Base-by-base conservation (phyloP, 2,797 vertebrate species). In the Catostomus latipinnis region DNA sequence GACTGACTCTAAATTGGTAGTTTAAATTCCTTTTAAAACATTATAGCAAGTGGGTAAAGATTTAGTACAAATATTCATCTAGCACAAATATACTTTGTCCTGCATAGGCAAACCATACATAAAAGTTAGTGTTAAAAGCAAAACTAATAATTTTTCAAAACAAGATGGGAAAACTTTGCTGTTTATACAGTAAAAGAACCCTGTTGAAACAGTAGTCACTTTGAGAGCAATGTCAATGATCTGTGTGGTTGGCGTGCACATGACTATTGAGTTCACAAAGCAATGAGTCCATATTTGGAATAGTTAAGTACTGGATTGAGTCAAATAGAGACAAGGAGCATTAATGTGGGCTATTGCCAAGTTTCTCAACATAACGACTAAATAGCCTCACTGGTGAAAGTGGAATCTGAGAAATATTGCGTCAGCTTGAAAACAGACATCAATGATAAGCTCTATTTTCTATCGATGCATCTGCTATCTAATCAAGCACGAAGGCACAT, bases 221-320 rank as follows among this genome's bases (percentile, higher is more conserved):
- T 71, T 82, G 86, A 84, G 87, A 86, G 67, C 43, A 60, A 58
- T 71, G 78, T 81, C 77, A 75, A 70, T 75, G 71, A 78, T 73
- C 68, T 70, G 52, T 68, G 58, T 53, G 67, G 68, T 65, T 63
- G 73, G 4, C 8, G 1, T 5, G 50, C 90, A 91, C 57, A 87
- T 91, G 89, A 92, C 75, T 0, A 66, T 65, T 11, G 69, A 62
- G 72, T 86, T 90, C 86, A 80, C 81, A 87, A 83, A 85, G 86
- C 86, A 83, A 84, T 77, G 80, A 50, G 75, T 76, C 92, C 92
- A 90, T 92, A 92, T 93, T 91, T 89, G 91, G 92, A 82, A 90
- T 87, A 34, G 34, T 34, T 3, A 85, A 84, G 83, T 86, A 69
- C 56, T 48, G 18, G 56, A 76, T 71, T 57, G 77, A 73, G 76